Evolutionary conservation across 2,888 invertebrate genomes (phyloP), one percentile per base, ranked within the genome.

Genomic region (Pinctada fucata): DNA sequence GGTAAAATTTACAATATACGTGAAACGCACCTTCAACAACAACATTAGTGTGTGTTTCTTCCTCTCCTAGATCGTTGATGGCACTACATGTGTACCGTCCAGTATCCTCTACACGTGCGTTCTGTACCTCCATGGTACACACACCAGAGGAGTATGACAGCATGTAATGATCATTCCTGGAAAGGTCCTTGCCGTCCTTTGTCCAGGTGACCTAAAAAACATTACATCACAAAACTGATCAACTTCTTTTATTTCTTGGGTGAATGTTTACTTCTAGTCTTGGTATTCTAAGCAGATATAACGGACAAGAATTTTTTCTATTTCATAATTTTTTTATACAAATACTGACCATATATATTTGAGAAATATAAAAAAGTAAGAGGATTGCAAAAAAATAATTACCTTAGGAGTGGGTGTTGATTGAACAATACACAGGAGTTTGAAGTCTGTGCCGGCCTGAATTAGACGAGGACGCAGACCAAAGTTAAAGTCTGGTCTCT

Each of bases 391-490:
- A 31, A 31, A 31, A 31, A 31, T 31, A 47, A 13, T 88, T 92
- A 99, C 98, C 52, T 96, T 96, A 31, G 99, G 99, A 89, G 96
- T 95, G 80, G 99, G 99, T 92, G 97, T 97, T 83, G 99, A 99
- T 89, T 96, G 96, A 81, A 99, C 95, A 91, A 99, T 98, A 93
- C 99, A 99, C 70, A 99, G 95, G 84, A 99, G 95, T 94, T 99
- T 99, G 94, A 99, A 99, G 79, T 97, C 97, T 78, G 93, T 92
- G 85, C 98, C 96, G 90, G 95, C 95, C 94, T 99, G 99, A 95
- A 99, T 99, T 89, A 99, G 97, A 92, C 99, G 97, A 91, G 99
- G 99, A 93, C 99, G 96, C 88, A 99, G 95, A 91, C 97, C 96
- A 97, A 99, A 99, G 91, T 98, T 98, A 94, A 99, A 99, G 92